A percentile compares a stretch with the other conserved stretches of the same genome.
These are phyloP conservation scores for Siderastrea siderea DNA, from an alignment of 92 coral and sea anemone species.

Conservation along the genomic window DNA sequence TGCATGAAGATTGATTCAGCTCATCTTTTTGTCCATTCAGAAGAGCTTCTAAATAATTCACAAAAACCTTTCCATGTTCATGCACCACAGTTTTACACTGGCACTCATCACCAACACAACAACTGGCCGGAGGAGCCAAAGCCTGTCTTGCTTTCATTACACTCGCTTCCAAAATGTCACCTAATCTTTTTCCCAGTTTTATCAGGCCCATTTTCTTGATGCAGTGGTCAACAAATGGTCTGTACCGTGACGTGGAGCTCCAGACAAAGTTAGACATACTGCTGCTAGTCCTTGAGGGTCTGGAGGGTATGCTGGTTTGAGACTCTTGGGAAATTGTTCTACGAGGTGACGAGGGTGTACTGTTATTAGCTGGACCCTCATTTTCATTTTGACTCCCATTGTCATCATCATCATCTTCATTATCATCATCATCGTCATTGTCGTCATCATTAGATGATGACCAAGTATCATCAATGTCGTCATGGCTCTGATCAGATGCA, in stretches of 20 bases:
- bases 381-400: conserved; percentile 5
- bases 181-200: conserved; percentile 88
- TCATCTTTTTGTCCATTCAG: conserved; percentile 61
- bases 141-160: conserved; percentile 74
- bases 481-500: conserved; percentile 10
- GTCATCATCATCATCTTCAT: neutral
- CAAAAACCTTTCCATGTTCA: conserved; percentile 54
- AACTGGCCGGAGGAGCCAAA: conserved; percentile 27
- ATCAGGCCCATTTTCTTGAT: conserved; percentile 94
- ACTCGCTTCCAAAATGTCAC: conserved; percentile 78
- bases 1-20: conserved; percentile 3
- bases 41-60: conserved; percentile 64
- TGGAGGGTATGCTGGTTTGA: conserved; percentile 55
- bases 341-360: conserved; percentile 15
- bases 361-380: neutral
- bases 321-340: conserved; percentile 41
- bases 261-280: conserved; percentile 67
- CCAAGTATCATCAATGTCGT: neutral
- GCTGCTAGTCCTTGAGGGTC: conserved; percentile 71
- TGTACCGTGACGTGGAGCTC: conserved; percentile 89
- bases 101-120: conserved; percentile 33
- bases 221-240: conserved; percentile 92
- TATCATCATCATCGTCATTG: conserved; percentile 20
- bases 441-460: conserved; percentile 7
- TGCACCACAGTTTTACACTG: conserved; percentile 39